A percentile compares a stretch with the other conserved stretches of the same genome.
Conservation (phyloP, 1,140 invertebrate species). For the Euglossa dilemma region DNA sequence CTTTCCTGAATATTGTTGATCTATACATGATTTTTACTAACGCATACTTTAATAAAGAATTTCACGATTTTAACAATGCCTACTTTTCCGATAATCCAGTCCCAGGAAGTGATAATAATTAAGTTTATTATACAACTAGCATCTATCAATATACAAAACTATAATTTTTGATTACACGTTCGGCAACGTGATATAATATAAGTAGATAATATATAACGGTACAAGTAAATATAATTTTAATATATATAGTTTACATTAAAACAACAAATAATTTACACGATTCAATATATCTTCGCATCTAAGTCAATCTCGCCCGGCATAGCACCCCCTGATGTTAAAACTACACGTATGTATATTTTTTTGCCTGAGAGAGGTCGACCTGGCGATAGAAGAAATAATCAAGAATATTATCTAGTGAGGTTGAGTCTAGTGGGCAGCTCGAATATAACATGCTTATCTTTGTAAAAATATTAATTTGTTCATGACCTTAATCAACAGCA, state of each 20-base stretch:
- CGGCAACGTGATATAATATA: conserved; percentile 66
- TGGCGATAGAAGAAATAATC: neutral
- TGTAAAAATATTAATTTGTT: conserved; percentile 44
- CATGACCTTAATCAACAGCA: conserved; percentile 30
- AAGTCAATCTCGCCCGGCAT: conserved; percentile 63
- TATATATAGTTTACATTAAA: conserved; percentile 73
- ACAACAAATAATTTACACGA: conserved; percentile 78
- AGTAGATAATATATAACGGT: conserved; percentile 67
- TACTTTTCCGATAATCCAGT: neutral
- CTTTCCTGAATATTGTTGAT: conserved; percentile 41
- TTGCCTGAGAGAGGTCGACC: conserved; percentile 36
- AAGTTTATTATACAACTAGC: conserved; percentile 78
- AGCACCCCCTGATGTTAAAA: conserved; percentile 68
- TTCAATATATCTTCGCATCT: conserved; percentile 52
- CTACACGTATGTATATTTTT: conserved; percentile 55
- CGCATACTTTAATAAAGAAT: conserved; percentile 57
- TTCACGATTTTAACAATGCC: conserved; percentile 28
- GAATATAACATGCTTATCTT: neutral
- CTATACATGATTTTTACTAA: conserved; percentile 58
- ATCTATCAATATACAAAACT: conserved; percentile 82
- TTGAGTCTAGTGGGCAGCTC: conserved; percentile 6
- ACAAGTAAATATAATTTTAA: conserved; percentile 69
- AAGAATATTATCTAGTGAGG: conserved; percentile 8
- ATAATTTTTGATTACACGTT: conserved; percentile 80
- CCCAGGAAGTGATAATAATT: conserved; percentile 70